Evolutionary conservation across 1,140 invertebrate species (phyloP).

Genomic region (Homarus americanus): DNA sequence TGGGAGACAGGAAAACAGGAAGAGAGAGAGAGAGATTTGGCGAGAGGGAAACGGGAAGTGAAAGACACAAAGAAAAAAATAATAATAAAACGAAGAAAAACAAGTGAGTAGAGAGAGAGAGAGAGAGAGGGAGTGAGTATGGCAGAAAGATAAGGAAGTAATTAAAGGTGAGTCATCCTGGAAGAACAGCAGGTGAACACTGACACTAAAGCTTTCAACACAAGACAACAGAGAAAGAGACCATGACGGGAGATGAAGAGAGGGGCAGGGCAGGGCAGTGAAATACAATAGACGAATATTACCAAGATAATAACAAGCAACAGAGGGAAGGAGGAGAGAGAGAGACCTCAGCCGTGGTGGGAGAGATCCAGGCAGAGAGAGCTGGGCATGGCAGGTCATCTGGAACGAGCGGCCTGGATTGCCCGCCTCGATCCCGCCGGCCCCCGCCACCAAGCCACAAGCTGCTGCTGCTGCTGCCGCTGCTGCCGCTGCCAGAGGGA

Average conservation of each 20-base stretch:
- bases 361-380: not conserved
- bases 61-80: no score
- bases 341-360: not conserved
- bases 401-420: slow-evolving; percentile 15
- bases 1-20: no score
- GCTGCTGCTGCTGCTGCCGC: no score
- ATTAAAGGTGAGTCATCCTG: not conserved
- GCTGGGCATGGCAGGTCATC: not conserved
- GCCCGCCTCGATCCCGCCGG: not conserved
- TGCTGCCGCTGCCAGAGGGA: not conserved
- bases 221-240: not conserved
- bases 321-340: not conserved
- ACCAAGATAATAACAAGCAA: not conserved
- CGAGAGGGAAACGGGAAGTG: no score
- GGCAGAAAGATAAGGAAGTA: not conserved
- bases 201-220: not conserved
- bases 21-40: no score
- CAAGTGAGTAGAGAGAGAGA: not conserved
- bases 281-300: not conserved
- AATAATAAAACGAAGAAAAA: no score
- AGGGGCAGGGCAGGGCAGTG: not conserved
- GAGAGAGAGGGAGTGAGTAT: slow-evolving; percentile 22
- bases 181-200: not conserved
- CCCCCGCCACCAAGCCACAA: not conserved
- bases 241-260: not conserved